A percentile compares a stretch with the other conserved stretches of the same genome.
Conservation (phyloP, 2,113 vertebrate species). For the Notarius quadriscutis region DNA sequence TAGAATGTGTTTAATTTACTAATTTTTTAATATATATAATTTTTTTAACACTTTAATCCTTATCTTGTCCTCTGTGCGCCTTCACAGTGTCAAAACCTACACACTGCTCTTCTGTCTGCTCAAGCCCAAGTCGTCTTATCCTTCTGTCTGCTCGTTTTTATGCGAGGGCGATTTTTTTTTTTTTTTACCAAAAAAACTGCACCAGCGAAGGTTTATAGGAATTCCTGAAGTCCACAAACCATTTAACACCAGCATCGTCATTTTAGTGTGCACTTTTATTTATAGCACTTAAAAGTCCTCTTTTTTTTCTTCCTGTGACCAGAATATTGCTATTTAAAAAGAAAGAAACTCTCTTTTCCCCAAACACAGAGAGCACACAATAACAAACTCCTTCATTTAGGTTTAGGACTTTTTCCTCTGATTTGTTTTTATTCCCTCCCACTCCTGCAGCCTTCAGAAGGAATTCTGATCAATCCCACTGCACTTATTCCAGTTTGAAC, state of each 20-base stretch:
- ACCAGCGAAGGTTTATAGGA: conserved; percentile 18
- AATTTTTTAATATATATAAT: not conserved
- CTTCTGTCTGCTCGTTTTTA: not conserved
- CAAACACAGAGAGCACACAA: not conserved
- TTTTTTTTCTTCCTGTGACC: not conserved
- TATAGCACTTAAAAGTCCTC: not conserved
- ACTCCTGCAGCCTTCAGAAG: not conserved
- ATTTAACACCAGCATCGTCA: not conserved
- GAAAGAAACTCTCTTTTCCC: not conserved
- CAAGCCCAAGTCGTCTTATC: not conserved
- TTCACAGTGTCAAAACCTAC: not conserved
- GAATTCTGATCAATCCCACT: not conserved
- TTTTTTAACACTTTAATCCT: not conserved
- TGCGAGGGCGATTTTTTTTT: not conserved
- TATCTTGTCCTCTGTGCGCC: too few relatives aligned
- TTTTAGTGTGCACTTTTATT: not conserved
- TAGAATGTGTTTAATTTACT: not conserved
- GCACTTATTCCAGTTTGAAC: not conserved
- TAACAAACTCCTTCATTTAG: too few relatives aligned
- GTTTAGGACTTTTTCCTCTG: too few relatives aligned
- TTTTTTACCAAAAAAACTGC: not conserved
- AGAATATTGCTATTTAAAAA: not conserved
- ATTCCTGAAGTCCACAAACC: not conserved
- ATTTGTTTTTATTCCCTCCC: not conserved
- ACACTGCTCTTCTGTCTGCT: not conserved